Percentiles rank a stretch among this genome's conserved stretches.
These are phyloP conservation scores for Cheilosia grossa DNA, from an alignment of 2,888 invertebrate species.

Conservation along the genomic window DNA sequence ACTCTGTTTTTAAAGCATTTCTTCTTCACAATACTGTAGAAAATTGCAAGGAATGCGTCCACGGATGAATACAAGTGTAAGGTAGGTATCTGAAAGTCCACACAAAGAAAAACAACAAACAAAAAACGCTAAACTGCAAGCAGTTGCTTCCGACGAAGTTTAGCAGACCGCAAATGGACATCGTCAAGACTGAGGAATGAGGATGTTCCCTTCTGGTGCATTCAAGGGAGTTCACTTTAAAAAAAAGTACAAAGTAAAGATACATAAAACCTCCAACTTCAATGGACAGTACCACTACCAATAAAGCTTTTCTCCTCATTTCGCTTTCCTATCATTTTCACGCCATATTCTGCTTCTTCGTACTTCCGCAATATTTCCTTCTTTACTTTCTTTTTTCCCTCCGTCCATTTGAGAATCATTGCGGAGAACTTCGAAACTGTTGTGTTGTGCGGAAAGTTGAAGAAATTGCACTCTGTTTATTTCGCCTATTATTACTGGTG, in stretches of 20 bases:
- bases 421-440: conserved; percentile 50
- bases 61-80: neutral
- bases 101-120: neutral
- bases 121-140: conserved; percentile 42
- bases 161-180: conserved; percentile 66
- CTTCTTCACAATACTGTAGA: conserved; percentile 28
- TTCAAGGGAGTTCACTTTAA: conserved; percentile 55
- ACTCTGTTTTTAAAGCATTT: neutral
- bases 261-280: conserved; percentile 37
- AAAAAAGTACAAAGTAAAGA: conserved; percentile 28
- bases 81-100: neutral
- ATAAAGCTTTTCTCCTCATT: conserved; percentile 67
- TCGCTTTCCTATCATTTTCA: conserved; percentile 4
- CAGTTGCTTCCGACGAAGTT: conserved; percentile 55
- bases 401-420: conserved; percentile 44
- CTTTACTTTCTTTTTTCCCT: neutral
- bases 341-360: neutral
- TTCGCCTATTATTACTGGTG: conserved; percentile 30
- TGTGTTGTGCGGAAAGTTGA: conserved; percentile 64
- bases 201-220: conserved; percentile 34
- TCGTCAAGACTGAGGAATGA: conserved; percentile 20
- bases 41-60: conserved; percentile 13
- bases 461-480: conserved; percentile 66
- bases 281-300: conserved; percentile 63
- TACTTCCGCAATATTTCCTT: neutral